These are phyloP conservation scores for Hetaerina americana DNA, from an alignment of 1,140 invertebrate genomes.

Conservation along the genomic window DNA sequence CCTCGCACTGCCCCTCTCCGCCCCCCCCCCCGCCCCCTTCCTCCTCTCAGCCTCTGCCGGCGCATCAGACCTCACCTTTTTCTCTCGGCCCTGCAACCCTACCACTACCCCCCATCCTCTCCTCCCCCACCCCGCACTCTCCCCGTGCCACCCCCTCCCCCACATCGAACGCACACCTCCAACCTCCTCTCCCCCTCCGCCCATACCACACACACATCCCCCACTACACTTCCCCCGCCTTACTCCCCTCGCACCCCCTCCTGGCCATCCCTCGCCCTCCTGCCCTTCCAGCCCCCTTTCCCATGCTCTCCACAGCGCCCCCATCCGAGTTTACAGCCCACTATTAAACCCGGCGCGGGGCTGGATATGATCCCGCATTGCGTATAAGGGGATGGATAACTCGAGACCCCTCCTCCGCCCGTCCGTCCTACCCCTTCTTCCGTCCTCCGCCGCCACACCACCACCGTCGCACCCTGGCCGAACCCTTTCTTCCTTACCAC, in stretches of 20 bases:
- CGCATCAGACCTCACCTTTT: too few species aligned
- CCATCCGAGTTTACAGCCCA: background rate
- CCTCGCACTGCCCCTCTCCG: too few species aligned
- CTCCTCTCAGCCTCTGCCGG: background rate
- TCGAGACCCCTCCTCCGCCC: background rate
- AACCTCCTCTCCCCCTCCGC: too few species aligned
- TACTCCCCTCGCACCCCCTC: too few species aligned
- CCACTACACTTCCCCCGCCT: background rate
- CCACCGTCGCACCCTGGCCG: background rate
- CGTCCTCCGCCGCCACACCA: too few species aligned
- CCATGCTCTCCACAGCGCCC: background rate
- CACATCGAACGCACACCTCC: background rate
- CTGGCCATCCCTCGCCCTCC: too few species aligned
- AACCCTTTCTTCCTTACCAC: background rate
- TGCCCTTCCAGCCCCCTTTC: background rate
- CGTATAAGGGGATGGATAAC: background rate
- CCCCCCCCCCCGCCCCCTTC: background rate
- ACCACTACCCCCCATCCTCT: too few species aligned
- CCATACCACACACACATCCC: background rate
- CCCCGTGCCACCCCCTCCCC: too few species aligned
- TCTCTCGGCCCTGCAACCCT: background rate
- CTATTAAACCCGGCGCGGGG: background rate
- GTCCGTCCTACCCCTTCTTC: too few species aligned
- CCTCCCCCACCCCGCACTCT: background rate
- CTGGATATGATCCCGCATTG: background rate